Evolutionary conservation across 2,113 vertebrate genomes (phyloP).

Genomic region (Gobiocypris rarus): DNA sequence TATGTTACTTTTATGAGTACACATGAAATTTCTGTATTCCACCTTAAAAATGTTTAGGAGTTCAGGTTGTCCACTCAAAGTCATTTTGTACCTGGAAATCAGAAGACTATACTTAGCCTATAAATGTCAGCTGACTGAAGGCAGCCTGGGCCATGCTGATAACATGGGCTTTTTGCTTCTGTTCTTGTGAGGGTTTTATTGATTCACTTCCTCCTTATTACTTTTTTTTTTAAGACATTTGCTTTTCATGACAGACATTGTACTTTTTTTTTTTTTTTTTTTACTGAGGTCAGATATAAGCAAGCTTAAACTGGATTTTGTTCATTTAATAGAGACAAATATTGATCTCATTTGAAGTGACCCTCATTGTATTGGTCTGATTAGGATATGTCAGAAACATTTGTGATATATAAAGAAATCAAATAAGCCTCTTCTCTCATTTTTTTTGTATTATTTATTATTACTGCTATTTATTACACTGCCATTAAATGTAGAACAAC

Average conservation of each 20-base stretch:
- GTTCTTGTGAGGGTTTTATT: conserved; percentile 36
- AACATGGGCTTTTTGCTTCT: conserved; percentile 37
- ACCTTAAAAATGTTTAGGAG: conserved; percentile 40
- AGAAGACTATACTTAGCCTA: background rate
- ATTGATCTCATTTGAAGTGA: background rate
- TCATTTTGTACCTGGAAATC: conserved; percentile 37
- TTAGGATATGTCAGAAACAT: background rate
- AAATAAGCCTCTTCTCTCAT: background rate
- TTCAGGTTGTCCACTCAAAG: conserved; percentile 31
- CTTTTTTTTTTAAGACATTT: conserved; percentile 28
- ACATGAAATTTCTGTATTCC: background rate
- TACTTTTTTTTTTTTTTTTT: background rate
- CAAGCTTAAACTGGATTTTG: background rate
- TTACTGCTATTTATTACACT: background rate
- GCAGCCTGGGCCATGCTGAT: conserved; percentile 24
- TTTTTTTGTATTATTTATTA: background rate
- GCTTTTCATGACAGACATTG: background rate
- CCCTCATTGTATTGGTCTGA: background rate
- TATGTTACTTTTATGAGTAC: too few species aligned
- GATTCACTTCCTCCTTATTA: conserved; percentile 41
- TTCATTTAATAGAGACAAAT: background rate
- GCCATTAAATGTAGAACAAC: background rate
- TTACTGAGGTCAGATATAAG: background rate
- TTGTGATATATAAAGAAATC: background rate
- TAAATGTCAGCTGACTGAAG: background rate